Evolutionary conservation across 2,888 invertebrate species (phyloP), one percentile per base, ranked within the genome.

Genomic region (Geophilus truncorum): DNA sequence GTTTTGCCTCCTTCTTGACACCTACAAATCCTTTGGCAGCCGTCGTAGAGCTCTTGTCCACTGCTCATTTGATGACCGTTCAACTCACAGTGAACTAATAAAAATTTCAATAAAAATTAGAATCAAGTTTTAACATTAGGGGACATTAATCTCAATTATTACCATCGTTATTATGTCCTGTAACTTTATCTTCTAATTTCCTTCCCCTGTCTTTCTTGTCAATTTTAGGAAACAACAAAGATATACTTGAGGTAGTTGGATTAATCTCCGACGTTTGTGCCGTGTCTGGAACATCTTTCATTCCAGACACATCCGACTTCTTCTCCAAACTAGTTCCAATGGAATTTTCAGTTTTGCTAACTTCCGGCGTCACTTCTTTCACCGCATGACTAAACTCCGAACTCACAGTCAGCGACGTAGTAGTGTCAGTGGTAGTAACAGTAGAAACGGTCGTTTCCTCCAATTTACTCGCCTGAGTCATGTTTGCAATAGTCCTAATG

Each of bases 81-180:
- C 62, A 34, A 15, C n/a, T 79, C 79, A 40, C 79, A 79, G 2
- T 30, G 30, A 28, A 36, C 78, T 78, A 78, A 45, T 5, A 25
- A 23, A 40, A 45, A 18, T 10, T 1, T 7, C 18, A 78, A n/a
- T 1, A 21, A 23, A 78, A 4, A 10, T 36, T 23, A 78, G 45
- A 23, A 10, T 3, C 15, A 34, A 77, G n/a, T n/a, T n/a, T n/a
- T n/a, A 30, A 40, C 18, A 25, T 21, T 4, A 45, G 12, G 15
- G 10, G 45, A 18, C 21, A 45, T 28, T 25, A 25, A 2, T 0
- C 3, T 40, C 25, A n/a, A n/a, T 77, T 6, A 23, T 32, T 78
- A 78, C 78, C 51, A 15, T 78, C 40, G 15, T 78, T 78, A 78
- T 78, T 45, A 25, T 45, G 45, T 78, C 78, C 78, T 15, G 78